Evolutionary conservation across 2,797 vertebrate genomes (phyloP).

Genomic region (Miichthys miiuy): DNA sequence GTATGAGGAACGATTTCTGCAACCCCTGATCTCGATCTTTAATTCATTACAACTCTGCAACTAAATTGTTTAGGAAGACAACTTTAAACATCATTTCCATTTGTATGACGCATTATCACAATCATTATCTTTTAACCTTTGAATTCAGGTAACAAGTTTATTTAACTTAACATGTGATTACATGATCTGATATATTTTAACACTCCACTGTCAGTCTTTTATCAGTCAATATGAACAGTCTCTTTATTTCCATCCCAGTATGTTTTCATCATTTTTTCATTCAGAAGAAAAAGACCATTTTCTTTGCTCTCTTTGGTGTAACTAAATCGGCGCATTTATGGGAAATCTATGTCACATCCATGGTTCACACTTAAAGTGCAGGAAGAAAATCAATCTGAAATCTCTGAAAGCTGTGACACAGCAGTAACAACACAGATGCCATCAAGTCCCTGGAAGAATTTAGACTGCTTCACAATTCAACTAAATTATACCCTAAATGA

Average conservation of each 20-base stretch:
- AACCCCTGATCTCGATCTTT: slow-evolving; percentile 14
- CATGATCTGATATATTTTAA: neutral
- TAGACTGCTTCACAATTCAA: slow-evolving; percentile 43
- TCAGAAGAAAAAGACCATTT: neutral
- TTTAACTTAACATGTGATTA: neutral
- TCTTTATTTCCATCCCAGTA: neutral
- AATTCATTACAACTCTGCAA: neutral
- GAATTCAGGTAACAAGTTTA: neutral
- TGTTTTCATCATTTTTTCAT: neutral
- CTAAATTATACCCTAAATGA: slow-evolving; percentile 58
- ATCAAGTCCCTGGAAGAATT: slow-evolving; percentile 42
- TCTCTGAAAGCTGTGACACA: slow-evolving; percentile 27
- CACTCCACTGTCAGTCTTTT: neutral
- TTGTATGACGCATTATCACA: neutral
- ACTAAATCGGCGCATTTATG: slow-evolving; percentile 40
- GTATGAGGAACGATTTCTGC: slow-evolving; percentile 5
- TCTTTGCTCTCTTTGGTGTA: slow-evolving; percentile 1
- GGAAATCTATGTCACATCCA: slow-evolving; percentile 21
- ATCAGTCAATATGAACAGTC: neutral
- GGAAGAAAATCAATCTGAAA: slow-evolving; percentile 47
- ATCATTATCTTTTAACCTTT: neutral
- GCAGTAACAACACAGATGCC: slow-evolving; percentile 24
- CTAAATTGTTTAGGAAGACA: neutral
- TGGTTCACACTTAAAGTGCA: slow-evolving; percentile 14
- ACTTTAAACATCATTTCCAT: neutral